These are phyloP conservation scores for Tachyglossus aculeatus DNA, from an alignment of 2,797 vertebrate genomes.

Conservation along the genomic window DNA sequence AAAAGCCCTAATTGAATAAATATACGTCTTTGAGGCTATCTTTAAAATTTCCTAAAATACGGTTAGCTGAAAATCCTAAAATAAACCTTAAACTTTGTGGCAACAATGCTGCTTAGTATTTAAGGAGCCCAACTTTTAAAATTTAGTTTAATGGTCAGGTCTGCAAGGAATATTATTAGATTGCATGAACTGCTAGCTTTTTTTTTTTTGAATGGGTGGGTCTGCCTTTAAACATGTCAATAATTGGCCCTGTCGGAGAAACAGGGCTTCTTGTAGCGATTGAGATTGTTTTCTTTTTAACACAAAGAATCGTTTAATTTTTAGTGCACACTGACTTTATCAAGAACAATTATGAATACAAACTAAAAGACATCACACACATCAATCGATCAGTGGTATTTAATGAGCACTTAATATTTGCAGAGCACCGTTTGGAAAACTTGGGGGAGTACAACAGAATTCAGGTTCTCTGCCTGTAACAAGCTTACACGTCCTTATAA, in stretches of 20 bases:
- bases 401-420: no score
- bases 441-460: no score
- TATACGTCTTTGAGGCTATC: neutral
- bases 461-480: no score
- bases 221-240: neutral
- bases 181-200: neutral
- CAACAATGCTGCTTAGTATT: constrained; percentile 12
- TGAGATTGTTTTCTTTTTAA: neutral
- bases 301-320: neutral
- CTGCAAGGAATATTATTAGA: neutral
- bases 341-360: no score
- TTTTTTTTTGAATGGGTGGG: neutral
- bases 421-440: no score
- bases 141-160: neutral
- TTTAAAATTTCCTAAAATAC: neutral
- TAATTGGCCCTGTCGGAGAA: neutral
- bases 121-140: neutral
- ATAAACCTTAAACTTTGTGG: neutral
- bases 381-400: no score
- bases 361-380: no score
- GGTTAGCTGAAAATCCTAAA: neutral
- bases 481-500: no score
- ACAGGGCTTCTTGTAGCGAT: neutral
- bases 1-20: neutral
- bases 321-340: no score